Evolutionary conservation across 35 echinoderm and acorn worm genomes (phyloP).

Genomic region (Apostichopus californicus): DNA sequence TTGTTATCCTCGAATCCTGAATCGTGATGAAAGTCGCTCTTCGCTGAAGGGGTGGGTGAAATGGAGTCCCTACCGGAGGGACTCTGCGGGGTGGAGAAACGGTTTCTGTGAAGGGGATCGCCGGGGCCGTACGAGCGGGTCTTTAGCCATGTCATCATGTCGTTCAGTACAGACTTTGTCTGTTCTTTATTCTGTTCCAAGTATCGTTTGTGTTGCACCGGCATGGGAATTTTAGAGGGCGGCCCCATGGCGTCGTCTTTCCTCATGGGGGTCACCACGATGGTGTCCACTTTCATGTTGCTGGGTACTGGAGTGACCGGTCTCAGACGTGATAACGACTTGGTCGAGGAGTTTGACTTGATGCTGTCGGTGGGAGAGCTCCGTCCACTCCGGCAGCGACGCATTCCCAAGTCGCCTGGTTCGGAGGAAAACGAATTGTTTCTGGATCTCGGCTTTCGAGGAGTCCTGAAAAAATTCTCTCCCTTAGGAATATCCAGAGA

Average conservation of each 20-base stretch:
- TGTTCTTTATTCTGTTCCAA: constrained; percentile 51
- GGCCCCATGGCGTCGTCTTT: constrained; percentile 49
- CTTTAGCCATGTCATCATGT: constrained; percentile 41
- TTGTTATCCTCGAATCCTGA: constrained; percentile 87
- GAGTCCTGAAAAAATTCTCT: constrained; percentile 30
- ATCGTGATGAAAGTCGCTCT: constrained; percentile 70
- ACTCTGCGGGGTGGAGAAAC: neutral
- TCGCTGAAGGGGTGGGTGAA: constrained; percentile 77
- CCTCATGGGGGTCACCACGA: constrained; percentile 67
- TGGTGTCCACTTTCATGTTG: constrained; percentile 71
- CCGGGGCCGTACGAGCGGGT: constrained; percentile 32
- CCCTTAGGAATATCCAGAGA: neutral
- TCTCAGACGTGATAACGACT: constrained; percentile 57
- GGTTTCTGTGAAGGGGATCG: neutral
- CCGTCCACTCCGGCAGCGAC: constrained; percentile 49
- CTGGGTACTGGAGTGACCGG: constrained; percentile 70
- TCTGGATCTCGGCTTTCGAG: constrained; percentile 42
- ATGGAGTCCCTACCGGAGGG: constrained; percentile 64
- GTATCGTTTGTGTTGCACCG: constrained; percentile 70
- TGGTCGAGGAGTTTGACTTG: constrained; percentile 50
- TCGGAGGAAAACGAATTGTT: constrained; percentile 52
- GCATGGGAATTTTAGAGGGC: constrained; percentile 78
- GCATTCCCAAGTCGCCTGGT: constrained; percentile 27
- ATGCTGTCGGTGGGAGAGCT: constrained; percentile 68
- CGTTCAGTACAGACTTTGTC: constrained; percentile 22